A percentile compares a stretch with the other conserved stretches of the same genome.
Evolutionary conservation across 2,888 invertebrate species (phyloP).

Genomic region (Shargacucullia verbasci): DNA sequence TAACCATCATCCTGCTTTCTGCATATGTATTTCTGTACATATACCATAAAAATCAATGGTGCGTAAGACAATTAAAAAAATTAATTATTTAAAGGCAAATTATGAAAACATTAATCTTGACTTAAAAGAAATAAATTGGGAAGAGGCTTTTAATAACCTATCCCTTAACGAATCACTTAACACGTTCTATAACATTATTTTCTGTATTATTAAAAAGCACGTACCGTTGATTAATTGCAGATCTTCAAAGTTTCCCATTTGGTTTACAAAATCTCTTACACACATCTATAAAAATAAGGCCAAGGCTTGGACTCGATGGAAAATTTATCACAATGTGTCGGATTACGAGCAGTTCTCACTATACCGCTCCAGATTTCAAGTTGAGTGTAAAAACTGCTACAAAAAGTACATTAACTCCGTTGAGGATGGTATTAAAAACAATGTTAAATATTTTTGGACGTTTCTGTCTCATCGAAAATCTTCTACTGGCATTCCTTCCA

Average conservation of each 20-base stretch:
- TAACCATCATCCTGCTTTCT: neutral
- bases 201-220: neutral
- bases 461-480: neutral
- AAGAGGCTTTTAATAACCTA: neutral
- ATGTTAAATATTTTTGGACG: too few species aligned
- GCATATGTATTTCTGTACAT: neutral
- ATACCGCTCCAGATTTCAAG: neutral
- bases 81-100: neutral
- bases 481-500: neutral
- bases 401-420: too few species aligned
- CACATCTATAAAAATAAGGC: neutral
- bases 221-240: neutral
- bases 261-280: slow-evolving; percentile 1
- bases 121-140: neutral
- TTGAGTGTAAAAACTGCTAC: neutral
- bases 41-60: neutral
- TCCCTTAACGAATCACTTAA: neutral
- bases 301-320: neutral
- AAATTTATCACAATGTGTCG: neutral
- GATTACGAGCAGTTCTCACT: slow-evolving; percentile 1
- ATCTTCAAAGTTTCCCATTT: neutral
- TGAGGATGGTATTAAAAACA: too few species aligned
- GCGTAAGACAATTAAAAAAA: neutral
- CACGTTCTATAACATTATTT: neutral
- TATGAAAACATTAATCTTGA: neutral